Conservation (phyloP, 2,113 vertebrate species). For the Rattus rattus region DNA sequence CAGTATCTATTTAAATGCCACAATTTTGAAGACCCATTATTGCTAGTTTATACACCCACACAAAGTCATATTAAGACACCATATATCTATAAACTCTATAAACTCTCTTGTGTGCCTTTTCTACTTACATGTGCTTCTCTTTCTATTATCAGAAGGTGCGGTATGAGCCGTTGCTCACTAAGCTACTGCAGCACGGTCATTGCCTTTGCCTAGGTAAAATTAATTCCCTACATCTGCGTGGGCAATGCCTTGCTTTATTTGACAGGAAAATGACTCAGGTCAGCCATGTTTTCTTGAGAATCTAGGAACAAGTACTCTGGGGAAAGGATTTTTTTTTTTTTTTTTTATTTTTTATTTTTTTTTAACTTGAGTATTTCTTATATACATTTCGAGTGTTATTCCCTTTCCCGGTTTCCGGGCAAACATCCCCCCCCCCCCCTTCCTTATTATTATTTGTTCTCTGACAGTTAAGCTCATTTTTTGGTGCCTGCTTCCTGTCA, state of each 20-base stretch:
- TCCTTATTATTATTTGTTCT: slow-evolving; percentile 38
- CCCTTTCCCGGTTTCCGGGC: too few relatives aligned
- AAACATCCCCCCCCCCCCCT: too few relatives aligned
- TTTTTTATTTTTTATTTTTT: too few relatives aligned
- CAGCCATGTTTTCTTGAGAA: slow-evolving; percentile 55
- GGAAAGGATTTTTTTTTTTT: slow-evolving; percentile 21
- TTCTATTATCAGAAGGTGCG: slow-evolving; percentile 5
- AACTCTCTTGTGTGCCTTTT: not conserved
- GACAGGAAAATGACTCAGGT: slow-evolving; percentile 16
- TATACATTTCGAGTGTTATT: too few relatives aligned
- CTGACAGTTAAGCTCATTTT: slow-evolving; percentile 16
- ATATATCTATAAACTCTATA: not conserved
- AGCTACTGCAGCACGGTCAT: not conserved
- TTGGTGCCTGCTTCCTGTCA: not conserved
- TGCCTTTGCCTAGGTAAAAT: not conserved
- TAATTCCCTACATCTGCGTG: not conserved
- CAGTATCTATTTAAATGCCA: slow-evolving; percentile 10
- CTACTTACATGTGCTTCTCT: not conserved
- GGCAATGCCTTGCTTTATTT: slow-evolving; percentile 21
- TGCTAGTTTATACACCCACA: slow-evolving; percentile 5
- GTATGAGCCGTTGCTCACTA: not conserved
- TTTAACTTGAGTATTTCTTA: too few relatives aligned
- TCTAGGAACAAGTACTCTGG: slow-evolving; percentile 14
- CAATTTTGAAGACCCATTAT: slow-evolving; percentile 48
- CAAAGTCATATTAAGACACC: not conserved